These are phyloP conservation scores for Propithecus perrieri DNA, from an alignment of 2,797 vertebrate genomes.

Conservation along the genomic window DNA sequence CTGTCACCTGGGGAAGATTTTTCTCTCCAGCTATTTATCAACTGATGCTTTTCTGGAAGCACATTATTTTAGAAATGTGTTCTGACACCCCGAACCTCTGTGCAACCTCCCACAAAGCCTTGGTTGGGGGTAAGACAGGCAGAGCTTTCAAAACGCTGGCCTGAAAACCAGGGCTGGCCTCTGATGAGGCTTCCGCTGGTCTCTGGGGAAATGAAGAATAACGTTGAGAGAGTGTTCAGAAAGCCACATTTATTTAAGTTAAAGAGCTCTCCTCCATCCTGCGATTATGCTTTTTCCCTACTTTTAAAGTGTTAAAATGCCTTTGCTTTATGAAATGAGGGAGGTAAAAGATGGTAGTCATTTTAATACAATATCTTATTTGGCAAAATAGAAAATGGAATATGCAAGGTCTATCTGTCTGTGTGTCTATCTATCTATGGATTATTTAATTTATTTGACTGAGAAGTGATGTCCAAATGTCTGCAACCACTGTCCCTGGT, in stretches of 20 bases:
- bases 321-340: background rate
- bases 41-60: background rate
- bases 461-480: background rate
- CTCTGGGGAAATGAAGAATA: background rate
- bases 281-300: background rate
- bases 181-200: background rate
- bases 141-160: background rate
- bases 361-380: background rate
- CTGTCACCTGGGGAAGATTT: background rate
- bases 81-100: background rate
- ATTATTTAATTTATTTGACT: background rate
- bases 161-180: background rate
- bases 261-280: background rate
- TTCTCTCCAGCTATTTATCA: background rate
- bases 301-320: background rate
- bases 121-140: background rate
- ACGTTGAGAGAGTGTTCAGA: background rate
- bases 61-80: background rate
- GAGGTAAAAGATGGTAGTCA: background rate
- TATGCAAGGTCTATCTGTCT: background rate
- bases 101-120: background rate
- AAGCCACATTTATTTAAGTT: background rate
- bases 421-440: background rate
- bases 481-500: background rate
- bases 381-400: slow-evolving; percentile 25